A percentile compares a stretch with the other conserved stretches of the same genome.
These are phyloP conservation scores for Rhagophthalmus giganteus DNA, from an alignment of 2,888 invertebrate species.

Conservation along the genomic window DNA sequence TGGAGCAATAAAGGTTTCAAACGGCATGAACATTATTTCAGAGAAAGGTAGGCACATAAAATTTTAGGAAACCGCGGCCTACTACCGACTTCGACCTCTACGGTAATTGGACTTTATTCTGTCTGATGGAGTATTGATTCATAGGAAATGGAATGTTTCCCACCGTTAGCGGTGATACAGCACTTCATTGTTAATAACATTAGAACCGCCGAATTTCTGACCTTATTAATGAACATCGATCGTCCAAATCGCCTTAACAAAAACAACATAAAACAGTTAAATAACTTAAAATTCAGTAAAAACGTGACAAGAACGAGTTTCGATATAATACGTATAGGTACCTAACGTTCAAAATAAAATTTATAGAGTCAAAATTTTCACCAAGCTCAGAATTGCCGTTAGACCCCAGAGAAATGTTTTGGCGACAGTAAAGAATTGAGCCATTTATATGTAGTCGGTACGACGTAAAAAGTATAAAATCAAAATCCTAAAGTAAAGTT, in stretches of 20 bases:
- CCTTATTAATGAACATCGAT: neutral
- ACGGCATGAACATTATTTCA: no score
- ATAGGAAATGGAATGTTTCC: conserved; percentile 22
- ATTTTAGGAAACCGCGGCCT: neutral
- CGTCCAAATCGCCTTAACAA: neutral
- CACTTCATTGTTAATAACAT: conserved; percentile 21
- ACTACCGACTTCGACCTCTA: conserved; percentile 14
- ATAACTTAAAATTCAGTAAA: no score
- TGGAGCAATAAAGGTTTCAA: no score
- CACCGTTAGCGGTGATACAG: conserved; percentile 20
- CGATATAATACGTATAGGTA: no score
- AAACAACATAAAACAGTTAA: neutral
- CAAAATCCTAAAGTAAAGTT: no score
- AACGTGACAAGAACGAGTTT: no score
- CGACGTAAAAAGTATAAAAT: no score
- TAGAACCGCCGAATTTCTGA: conserved; percentile 1
- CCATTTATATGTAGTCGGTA: no score
- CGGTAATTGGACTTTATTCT: conserved; percentile 25
- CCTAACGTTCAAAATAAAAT: no score
- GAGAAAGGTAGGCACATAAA: neutral
- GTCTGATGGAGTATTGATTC: conserved; percentile 25
- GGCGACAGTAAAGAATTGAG: no score
- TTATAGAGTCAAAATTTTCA: neutral
- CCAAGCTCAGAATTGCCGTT: neutral
- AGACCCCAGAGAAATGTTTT: neutral